These are phyloP conservation scores for Protobothrops flavoviridis DNA, from an alignment of 2,113 vertebrate species.

Conservation along the genomic window DNA sequence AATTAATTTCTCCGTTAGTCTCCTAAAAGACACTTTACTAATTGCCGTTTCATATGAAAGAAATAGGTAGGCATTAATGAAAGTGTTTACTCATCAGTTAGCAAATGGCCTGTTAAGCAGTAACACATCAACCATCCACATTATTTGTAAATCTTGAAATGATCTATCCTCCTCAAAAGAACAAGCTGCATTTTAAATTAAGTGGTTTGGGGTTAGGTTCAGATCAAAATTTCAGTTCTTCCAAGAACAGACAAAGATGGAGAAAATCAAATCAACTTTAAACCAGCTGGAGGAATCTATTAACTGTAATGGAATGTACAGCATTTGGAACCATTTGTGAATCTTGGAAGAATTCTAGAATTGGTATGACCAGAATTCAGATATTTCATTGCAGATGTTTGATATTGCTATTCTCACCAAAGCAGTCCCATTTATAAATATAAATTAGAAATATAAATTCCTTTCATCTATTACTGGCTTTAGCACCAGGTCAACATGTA, in stretches of 20 bases:
- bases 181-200: background rate
- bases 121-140: background rate
- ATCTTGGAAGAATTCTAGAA: background rate
- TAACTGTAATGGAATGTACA: background rate
- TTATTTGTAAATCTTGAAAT: constrained; percentile 18
- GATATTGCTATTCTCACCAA: background rate
- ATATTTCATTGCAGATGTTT: background rate
- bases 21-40: background rate
- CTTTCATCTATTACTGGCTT: background rate
- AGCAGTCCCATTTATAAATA: background rate
- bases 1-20: constrained; percentile 7
- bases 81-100: background rate
- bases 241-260: background rate
- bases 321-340: background rate
- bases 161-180: background rate
- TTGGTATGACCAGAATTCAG: background rate
- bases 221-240: background rate
- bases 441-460: background rate
- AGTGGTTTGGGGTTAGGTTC: background rate
- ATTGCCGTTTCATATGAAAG: constrained; percentile 16
- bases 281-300: background rate
- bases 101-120: constrained; percentile 5
- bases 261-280: background rate
- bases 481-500: background rate
- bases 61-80: constrained; percentile 18